These are phyloP conservation scores for Epizoanthus illoricatus DNA, from an alignment of 92 coral and sea anemone genomes.

Conservation along the genomic window DNA sequence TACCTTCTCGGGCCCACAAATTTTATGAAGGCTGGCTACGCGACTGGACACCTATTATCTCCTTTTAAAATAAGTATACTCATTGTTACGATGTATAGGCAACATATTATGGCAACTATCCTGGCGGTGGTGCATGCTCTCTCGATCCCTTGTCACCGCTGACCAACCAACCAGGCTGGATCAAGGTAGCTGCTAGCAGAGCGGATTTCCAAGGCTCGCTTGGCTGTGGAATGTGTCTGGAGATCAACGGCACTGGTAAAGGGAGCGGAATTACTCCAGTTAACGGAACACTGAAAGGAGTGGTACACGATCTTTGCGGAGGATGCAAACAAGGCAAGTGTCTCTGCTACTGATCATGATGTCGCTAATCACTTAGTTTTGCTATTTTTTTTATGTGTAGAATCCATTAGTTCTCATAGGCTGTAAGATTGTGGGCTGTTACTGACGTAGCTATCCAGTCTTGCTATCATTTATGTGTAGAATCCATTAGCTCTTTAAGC, in stretches of 20 bases:
- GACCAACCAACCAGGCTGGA: slow-evolving; percentile 78
- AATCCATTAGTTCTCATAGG: too few relatives aligned
- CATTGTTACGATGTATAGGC: slow-evolving; percentile 44
- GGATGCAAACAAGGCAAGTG: slow-evolving; percentile 69
- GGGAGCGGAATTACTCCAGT: slow-evolving; percentile 59
- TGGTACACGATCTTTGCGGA: slow-evolving; percentile 67
- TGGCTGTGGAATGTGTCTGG: slow-evolving; percentile 82
- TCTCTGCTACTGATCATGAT: too few relatives aligned
- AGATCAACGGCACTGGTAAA: slow-evolving; percentile 64
- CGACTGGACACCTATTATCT: too few relatives aligned
- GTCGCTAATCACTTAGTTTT: too few relatives aligned
- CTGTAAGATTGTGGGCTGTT: too few relatives aligned
- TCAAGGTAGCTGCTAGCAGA: slow-evolving; percentile 61
- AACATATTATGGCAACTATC: slow-evolving; percentile 72
- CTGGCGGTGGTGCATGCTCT: slow-evolving; percentile 82
- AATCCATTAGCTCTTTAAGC: too few relatives aligned
- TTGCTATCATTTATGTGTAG: too few relatives aligned
- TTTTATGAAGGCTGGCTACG: too few relatives aligned
- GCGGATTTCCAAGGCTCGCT: slow-evolving; percentile 63
- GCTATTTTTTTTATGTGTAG: too few relatives aligned
- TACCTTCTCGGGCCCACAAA: too few relatives aligned
- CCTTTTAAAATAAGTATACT: too few relatives aligned
- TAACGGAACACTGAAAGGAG: slow-evolving; percentile 55
- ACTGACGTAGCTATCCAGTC: too few relatives aligned
- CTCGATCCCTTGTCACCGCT: slow-evolving; percentile 78